Conservation (phyloP, 1,140 invertebrate genomes). For the Orussus abietinus region DNA sequence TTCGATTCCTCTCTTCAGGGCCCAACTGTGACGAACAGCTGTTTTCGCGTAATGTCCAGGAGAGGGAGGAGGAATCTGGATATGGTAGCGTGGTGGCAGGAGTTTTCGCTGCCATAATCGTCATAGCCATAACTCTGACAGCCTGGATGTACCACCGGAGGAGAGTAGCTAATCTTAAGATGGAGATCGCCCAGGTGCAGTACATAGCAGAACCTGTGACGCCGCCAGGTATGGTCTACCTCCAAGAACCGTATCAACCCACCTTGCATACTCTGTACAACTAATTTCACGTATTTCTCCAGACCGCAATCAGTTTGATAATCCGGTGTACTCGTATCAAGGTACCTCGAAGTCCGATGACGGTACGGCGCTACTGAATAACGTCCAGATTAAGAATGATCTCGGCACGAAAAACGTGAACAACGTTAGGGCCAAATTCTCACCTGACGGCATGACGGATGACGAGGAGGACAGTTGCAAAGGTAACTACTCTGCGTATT, state of each 20-base stretch:
- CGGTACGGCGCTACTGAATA: constrained; percentile 57
- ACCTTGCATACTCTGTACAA: too few species aligned
- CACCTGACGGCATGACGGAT: constrained; percentile 32
- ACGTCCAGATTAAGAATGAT: constrained; percentile 65
- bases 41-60: constrained; percentile 38
- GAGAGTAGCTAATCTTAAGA: constrained; percentile 74
- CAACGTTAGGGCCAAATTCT: constrained; percentile 37
- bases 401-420: constrained; percentile 57
- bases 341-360: constrained; percentile 56
- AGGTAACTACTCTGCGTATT: constrained; percentile 41
- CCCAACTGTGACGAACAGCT: constrained; percentile 53
- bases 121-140: constrained; percentile 59
- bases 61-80: constrained; percentile 34
- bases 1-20: constrained; percentile 46
- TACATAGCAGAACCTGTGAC: constrained; percentile 74
- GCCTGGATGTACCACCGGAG: constrained; percentile 74
- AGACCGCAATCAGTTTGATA: constrained; percentile 89
- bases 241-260: too few species aligned
- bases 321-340: constrained; percentile 84
- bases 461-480: constrained; percentile 51
- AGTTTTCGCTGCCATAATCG: constrained; percentile 65
- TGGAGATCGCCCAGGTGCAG: constrained; percentile 82
- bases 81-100: constrained; percentile 62
- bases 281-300: constrained; percentile 31
- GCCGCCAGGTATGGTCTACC: constrained; percentile 63